Base-by-base conservation (phyloP, 2,888 invertebrate species). In the Scelioninae gen. 1 region DNA sequence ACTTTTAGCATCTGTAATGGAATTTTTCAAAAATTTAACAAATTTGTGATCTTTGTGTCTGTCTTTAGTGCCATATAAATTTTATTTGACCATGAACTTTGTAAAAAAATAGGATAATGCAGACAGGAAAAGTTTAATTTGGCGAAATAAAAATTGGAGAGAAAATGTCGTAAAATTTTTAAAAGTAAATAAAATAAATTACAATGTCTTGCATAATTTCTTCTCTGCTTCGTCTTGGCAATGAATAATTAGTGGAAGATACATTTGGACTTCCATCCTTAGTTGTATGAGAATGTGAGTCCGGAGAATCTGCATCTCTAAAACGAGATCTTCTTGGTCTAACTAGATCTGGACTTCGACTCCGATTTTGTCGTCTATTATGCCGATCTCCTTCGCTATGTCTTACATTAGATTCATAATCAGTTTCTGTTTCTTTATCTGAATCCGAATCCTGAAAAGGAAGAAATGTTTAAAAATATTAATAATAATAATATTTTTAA, bases 1-100 rank as follows among this genome's bases (percentile, higher is more conserved):
- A 98, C 97, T 90, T 95, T 95, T 91, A 96, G 93, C 97, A 98
- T 98, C 97, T 97, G 93, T 75, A 72, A 74, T 45, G 13, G 43
- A 43, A 60, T 23, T n/a, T n/a, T n/a, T n/a, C n/a, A n/a, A 23
- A 74, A 71, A 15, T 15, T 49, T 55, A 55, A 55, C 11, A 31
- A 5, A 55, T 11, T 31, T 55, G n/a, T n/a, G n/a, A n/a, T n/a
- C n/a, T n/a, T n/a, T n/a, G n/a, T n/a, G n/a, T n/a, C n/a, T n/a
- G n/a, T n/a, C n/a, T n/a, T n/a, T n/a, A n/a, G n/a, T n/a, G n/a
- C n/a, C n/a, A 23, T 23, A 23, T 4, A 23, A 23, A 23, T 23
- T 23, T 23, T 23, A 23, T 23, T 23, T 23, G 23, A 23, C 23
- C 23, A 23, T 23, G 23, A 23, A 23, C n/a, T 23, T 23, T 23